Percentiles rank a stretch among this genome's conserved stretches.
phyloP scores from a whole-genome alignment of 1,140 invertebrate species.

The Helicorthomorpha holstii region DNA sequence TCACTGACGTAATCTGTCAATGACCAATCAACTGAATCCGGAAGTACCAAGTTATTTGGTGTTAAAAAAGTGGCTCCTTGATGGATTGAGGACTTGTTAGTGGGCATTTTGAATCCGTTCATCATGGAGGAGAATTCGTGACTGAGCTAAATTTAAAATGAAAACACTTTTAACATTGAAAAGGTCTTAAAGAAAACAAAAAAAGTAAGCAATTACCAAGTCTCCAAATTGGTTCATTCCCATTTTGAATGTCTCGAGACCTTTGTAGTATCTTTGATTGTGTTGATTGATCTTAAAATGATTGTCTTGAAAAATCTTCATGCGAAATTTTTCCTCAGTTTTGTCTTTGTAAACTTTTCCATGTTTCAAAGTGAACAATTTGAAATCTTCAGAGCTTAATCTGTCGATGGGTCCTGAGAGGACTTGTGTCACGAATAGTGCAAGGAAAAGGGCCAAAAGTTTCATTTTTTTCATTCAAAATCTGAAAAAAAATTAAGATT shows the following conservation, averaged over 20 bases:
- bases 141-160: neutral
- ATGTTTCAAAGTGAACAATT: no score
- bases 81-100: no score
- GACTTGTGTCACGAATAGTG: no score
- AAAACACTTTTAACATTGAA: constrained; percentile 22
- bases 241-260: constrained; percentile 44
- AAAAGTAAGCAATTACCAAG: constrained; percentile 35
- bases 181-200: constrained; percentile 40
- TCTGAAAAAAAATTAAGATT: no score
- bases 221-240: constrained; percentile 67
- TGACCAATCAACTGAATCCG: constrained; percentile 25
- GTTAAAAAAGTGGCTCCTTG: no score
- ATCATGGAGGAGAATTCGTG: neutral
- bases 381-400: no score
- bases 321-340: constrained; percentile 59
- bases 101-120: neutral
- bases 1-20: constrained; percentile 24
- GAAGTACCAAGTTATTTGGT: no score
- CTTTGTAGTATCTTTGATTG: constrained; percentile 42
- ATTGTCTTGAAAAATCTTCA: constrained; percentile 78
- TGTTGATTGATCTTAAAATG: constrained; percentile 65
- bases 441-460: no score
- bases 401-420: no score
- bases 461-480: no score
- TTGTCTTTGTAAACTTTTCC: no score